Conservation (phyloP, 2,888 invertebrate species). For the Tinea trinotella region DNA sequence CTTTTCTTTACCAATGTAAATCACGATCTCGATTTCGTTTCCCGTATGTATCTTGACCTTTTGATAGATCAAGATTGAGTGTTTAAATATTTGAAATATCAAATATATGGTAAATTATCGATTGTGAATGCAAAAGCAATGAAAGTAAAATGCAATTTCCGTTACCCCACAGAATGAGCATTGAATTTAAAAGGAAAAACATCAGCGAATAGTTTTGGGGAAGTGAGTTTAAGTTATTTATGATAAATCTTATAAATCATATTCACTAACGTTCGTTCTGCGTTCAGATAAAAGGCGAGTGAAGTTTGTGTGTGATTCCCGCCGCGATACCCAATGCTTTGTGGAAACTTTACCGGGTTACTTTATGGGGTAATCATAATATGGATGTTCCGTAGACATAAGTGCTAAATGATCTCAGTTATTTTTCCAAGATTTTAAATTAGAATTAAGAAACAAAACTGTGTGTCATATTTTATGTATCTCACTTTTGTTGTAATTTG, state of each 20-base stretch:
- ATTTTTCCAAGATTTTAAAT: too few species aligned
- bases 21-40: too few species aligned
- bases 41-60: too few species aligned
- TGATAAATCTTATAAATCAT: slow-evolving; percentile 70
- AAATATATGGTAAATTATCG: background rate
- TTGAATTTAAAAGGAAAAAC: slow-evolving; percentile 24
- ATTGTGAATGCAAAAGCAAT: background rate
- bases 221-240: slow-evolving; percentile 64
- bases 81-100: background rate
- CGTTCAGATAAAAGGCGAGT: slow-evolving; percentile 63
- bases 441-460: too few species aligned
- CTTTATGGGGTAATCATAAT: background rate
- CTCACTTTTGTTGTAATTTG: too few species aligned
- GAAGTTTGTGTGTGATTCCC: slow-evolving; percentile 64
- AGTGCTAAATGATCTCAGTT: too few species aligned
- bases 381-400: too few species aligned
- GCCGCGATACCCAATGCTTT: slow-evolving; percentile 41
- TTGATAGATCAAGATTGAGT: background rate
- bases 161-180: background rate
- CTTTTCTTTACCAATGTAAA: too few species aligned
- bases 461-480: too few species aligned
- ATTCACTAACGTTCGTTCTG: slow-evolving; percentile 55
- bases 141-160: slow-evolving; percentile 14
- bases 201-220: slow-evolving; percentile 43
- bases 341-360: slow-evolving; percentile 4